Conservation (phyloP, 2,113 vertebrate species). For the Podarcis muralis region DNA sequence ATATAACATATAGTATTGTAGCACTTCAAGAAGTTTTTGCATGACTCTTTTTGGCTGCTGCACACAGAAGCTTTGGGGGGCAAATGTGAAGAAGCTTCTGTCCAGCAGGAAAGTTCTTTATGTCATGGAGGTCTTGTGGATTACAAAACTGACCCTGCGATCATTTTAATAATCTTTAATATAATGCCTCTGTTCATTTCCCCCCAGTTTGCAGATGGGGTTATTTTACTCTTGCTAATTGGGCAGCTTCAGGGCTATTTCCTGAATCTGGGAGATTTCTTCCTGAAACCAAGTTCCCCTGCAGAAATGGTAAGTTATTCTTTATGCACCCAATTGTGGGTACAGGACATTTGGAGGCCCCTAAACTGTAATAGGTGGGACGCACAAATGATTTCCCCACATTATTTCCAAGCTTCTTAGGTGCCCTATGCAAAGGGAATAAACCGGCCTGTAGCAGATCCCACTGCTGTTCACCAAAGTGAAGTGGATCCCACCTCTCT, state of each 20-base stretch:
- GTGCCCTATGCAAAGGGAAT: background rate
- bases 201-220: slow-evolving; percentile 90
- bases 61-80: background rate
- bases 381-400: background rate
- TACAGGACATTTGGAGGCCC: background rate
- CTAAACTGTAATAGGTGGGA: fast-evolving
- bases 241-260: slow-evolving; percentile 93
- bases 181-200: background rate
- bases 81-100: background rate
- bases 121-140: too few species aligned
- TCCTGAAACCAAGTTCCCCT: slow-evolving; percentile 79
- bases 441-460: too few species aligned
- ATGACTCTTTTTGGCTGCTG: background rate
- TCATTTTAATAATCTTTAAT: too few species aligned
- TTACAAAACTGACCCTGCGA: background rate
- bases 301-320: slow-evolving; percentile 82
- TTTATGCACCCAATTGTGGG: background rate
- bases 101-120: background rate
- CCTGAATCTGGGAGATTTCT: slow-evolving; percentile 85
- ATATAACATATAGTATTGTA: background rate
- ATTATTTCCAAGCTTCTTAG: background rate
- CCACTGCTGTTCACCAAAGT: too few species aligned
- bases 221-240: slow-evolving; percentile 89
- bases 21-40: background rate
- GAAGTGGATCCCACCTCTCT: too few species aligned